Evolutionary conservation across 2,888 invertebrate species (phyloP), one percentile per base, ranked within the genome.

Genomic region (Spodoptera picta): DNA sequence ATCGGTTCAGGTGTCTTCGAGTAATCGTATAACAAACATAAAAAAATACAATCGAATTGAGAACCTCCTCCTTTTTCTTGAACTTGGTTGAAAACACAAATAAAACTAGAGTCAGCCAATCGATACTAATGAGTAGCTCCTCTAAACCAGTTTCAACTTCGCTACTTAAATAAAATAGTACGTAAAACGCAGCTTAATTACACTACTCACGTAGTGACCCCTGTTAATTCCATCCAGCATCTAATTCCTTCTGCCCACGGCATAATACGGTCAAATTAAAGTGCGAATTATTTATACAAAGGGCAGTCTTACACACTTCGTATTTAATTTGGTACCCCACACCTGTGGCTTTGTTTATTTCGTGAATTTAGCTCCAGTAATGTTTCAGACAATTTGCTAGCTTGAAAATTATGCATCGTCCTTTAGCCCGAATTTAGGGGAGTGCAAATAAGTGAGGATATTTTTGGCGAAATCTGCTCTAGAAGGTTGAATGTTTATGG

Each of bases 271-370:
- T 76, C 68, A 84, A 85, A 84, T 87, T 85, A 87, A 87, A 86
- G 83, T 81, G 80, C 74, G 79, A 78, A 89, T 90, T 87, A 90
- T 91, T 91, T 89, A 91, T 84, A 85, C 63, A 77, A 67, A 72
- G 83, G 60, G 80, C 81, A 76, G 85, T 77, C 82, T 83, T 83
- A 81, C 70, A 69, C 63, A 68, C 65, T 78, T 79, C 77, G 84
- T 85, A 86, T 92, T 90, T 88, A 90, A 90, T 90, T 89, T 85
- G 69, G 78, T 75, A 81, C 77, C 78, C 77, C 81, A 80, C 92
- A 92, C 91, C 92, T 92, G 92, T 86, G 90, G 89, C 88, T 85
- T 87, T 90, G 89, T 92, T 91, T 92, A 91, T 92, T 87, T 82
- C 76, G 72, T 69, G 78, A 86, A 88, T 86, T 86, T 82, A 81